A percentile compares a stretch with the other conserved stretches of the same genome.
Evolutionary conservation across 2,113 vertebrate genomes (phyloP).

Genomic region (Pogona vitticeps): DNA sequence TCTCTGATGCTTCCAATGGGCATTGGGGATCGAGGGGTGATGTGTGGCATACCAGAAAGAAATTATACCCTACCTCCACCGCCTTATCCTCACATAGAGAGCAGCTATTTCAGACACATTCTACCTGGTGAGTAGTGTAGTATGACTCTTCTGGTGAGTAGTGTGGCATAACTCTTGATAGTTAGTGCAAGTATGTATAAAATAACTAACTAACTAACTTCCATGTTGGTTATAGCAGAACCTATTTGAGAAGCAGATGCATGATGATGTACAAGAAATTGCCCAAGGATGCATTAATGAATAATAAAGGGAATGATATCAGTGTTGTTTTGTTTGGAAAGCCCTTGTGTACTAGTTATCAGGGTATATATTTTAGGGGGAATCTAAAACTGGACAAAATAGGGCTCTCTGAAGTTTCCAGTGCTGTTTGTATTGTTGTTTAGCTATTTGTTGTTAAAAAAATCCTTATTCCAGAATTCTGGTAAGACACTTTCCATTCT

Average conservation of each 20-base stretch:
- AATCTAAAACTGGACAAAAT: not conserved
- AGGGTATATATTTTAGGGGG: not conserved
- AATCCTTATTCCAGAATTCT: not conserved
- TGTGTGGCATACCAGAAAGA: constrained; percentile 97
- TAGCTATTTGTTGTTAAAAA: not conserved
- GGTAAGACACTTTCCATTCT: not conserved
- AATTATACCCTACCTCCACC: constrained; percentile 96
- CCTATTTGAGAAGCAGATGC: not conserved
- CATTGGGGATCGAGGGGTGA: constrained; percentile 94
- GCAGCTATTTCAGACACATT: constrained; percentile 98
- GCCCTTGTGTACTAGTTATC: not conserved
- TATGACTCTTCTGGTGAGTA: constrained; percentile 77
- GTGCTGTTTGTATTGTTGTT: not conserved
- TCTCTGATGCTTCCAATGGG: constrained; percentile 99
- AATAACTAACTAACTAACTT: no score
- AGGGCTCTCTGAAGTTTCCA: not conserved
- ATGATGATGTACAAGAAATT: not conserved
- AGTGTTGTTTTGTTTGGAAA: not conserved
- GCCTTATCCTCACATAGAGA: constrained; percentile 96
- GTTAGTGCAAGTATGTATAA: not conserved
- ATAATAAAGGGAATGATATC: not conserved
- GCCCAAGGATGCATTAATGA: no score
- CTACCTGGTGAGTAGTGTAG: constrained; percentile 84
- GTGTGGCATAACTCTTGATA: not conserved
- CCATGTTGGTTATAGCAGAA: not conserved